Base-by-base conservation (phyloP, 1,140 invertebrate species). In the Musca domestica region DNA sequence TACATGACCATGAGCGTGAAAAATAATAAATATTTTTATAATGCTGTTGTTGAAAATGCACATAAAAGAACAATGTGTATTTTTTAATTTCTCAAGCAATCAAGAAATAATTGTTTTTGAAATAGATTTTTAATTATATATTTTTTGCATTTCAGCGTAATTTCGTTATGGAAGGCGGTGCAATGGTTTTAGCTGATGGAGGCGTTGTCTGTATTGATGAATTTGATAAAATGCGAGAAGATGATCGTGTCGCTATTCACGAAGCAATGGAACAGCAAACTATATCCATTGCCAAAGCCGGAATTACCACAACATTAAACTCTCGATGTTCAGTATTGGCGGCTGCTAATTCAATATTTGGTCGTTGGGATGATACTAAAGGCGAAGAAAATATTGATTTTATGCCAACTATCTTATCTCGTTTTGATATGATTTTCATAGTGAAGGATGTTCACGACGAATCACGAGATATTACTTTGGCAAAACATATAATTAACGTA, bases 231-330 rank as follows among this genome's bases (percentile, higher is more conserved):
- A 99, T 99, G 98, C 88, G 95, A 71, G 98, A 99, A 84, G 97
- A 99, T 81, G 98, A 99, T 82, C 86, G 98, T 72, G 98, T 99
- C 2, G 98, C 98, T 19, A 99, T 99, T 81, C 98, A 99, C 78
- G 98, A 99, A 85, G 98, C 98, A 34, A 99, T 99, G 98, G 98
- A 99, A 83, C 98, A 99, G 78, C 98, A 99, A 83, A 99, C 98
- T 0, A 99, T 99, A 74, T 99, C 97, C 3, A 99, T 99, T 78
- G 98, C 98, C 2, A 99, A 99, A 86, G 92, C 98, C 73, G 98
- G 98, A 17, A 99, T 99, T 69, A 99, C 97, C 3, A 99, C 98
- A 1, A 99, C 98, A 0, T 82, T 99, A 17, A 99, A 99, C 83
- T 98, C 97, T 0, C 88, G 98, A 6, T 99, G 98, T 83, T 98